These are phyloP conservation scores for Chromis chromis DNA, from an alignment of 2,797 vertebrate species.

Conservation along the genomic window DNA sequence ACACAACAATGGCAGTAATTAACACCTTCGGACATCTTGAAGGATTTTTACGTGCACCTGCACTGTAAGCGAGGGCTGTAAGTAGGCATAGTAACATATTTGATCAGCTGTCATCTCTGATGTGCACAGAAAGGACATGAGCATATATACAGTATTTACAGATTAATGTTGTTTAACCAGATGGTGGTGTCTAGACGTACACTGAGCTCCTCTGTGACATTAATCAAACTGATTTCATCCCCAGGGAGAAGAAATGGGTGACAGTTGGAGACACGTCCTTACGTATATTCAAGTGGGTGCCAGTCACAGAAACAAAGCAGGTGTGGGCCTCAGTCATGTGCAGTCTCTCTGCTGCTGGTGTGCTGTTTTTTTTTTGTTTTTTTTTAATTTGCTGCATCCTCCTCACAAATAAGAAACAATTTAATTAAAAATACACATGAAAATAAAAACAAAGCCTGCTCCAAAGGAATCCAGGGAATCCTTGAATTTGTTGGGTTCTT, in stretches of 20 bases:
- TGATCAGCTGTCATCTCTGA: conserved; percentile 24
- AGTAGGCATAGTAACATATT: background rate
- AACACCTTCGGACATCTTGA: background rate
- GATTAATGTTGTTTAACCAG: conserved; percentile 17
- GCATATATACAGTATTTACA: conserved; percentile 32
- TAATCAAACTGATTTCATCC: conserved; percentile 35
- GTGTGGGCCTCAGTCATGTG: conserved; percentile 75
- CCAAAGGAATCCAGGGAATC: no score
- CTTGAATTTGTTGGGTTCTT: no score
- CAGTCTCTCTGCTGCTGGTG: background rate
- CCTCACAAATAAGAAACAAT: background rate
- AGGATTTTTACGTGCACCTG: background rate
- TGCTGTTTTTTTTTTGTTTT: no score
- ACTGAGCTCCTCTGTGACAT: conserved; percentile 22
- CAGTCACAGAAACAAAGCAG: conserved; percentile 96
- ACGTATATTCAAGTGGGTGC: conserved; percentile 98
- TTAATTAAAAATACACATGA: no score
- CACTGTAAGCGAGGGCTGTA: background rate
- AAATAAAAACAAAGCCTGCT: no score
- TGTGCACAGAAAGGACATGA: conserved; percentile 26
- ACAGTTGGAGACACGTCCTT: conserved; percentile 97
- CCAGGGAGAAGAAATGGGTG: conserved; percentile 99
- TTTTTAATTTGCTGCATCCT: background rate
- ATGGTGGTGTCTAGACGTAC: background rate
- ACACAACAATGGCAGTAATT: background rate